A percentile compares a stretch with the other conserved stretches of the same genome.
phyloP scores from a whole-genome alignment of 2,888 invertebrate genomes.

The Meta bourneti region DNA sequence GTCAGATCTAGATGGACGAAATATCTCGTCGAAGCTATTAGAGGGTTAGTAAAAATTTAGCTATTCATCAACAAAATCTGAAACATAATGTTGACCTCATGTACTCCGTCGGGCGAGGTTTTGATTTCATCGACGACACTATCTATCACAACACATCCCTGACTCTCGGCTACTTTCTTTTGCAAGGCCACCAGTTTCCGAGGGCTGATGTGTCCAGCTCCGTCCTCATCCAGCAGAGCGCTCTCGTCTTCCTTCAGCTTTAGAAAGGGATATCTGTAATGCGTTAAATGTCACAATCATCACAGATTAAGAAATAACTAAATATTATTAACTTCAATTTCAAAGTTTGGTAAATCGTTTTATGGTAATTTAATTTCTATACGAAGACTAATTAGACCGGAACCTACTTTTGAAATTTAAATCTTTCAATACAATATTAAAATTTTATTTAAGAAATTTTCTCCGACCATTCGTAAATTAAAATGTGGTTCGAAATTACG shows the following conservation, averaged over 20 bases:
- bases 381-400: no score
- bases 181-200: conserved; percentile 59
- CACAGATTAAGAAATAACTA: background rate
- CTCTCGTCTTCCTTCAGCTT: conserved; percentile 23
- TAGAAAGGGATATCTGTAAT: conserved; percentile 54
- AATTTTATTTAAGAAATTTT: no score
- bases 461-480: no score
- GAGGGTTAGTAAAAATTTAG: no score
- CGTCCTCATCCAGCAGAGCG: conserved; percentile 38
- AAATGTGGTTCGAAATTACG: no score
- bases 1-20: no score
- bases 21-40: no score
- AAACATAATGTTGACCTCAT: conserved; percentile 10
- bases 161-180: conserved; percentile 33
- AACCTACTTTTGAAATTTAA: no score
- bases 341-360: no score
- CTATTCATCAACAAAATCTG: no score
- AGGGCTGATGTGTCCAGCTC: conserved; percentile 56
- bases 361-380: no score
- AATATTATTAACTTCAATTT: background rate
- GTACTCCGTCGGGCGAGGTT: background rate
- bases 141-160: conserved; percentile 45
- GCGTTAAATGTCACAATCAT: background rate
- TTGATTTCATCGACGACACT: conserved; percentile 16
- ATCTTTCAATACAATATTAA: no score